phyloP scores from a whole-genome alignment of 1,140 invertebrate species.

The Scaptodrosophila lebanonensis region DNA sequence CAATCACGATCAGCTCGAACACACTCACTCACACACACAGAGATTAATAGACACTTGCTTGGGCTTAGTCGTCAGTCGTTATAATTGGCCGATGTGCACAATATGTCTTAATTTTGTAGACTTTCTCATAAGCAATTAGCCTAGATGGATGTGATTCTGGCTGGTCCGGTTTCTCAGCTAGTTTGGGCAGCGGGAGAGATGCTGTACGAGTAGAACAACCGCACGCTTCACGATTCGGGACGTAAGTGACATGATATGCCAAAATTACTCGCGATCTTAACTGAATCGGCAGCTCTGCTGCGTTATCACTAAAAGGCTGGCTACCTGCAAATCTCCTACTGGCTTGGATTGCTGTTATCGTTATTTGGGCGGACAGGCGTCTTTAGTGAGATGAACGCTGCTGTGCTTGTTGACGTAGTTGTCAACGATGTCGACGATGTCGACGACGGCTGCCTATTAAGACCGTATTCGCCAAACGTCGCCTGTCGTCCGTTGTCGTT shows the following conservation, averaged over 20 bases:
- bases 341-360: neutral
- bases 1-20: conserved; percentile 2
- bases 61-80: too few relatives aligned
- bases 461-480: neutral
- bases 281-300: conserved; percentile 16
- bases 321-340: too few relatives aligned
- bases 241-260: conserved; percentile 55
- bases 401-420: neutral
- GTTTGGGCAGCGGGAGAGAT: conserved; percentile 5
- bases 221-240: conserved; percentile 38
- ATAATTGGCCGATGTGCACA: conserved; percentile 1
- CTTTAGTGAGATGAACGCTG: neutral
- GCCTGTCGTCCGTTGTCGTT: conserved; percentile 9
- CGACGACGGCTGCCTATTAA: conserved; percentile 11
- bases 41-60: too few relatives aligned
- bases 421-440: neutral
- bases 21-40: conserved; percentile 8
- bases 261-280: conserved; percentile 45
- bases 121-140: conserved; percentile 46
- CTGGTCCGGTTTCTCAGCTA: neutral
- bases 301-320: too few relatives aligned
- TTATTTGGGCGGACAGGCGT: neutral
- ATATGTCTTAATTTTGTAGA: conserved; percentile 48
- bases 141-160: conserved; percentile 2
- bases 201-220: conserved; percentile 33